Conservation (phyloP, 2,797 vertebrate genomes). For the Hydrolagus colliei region DNA sequence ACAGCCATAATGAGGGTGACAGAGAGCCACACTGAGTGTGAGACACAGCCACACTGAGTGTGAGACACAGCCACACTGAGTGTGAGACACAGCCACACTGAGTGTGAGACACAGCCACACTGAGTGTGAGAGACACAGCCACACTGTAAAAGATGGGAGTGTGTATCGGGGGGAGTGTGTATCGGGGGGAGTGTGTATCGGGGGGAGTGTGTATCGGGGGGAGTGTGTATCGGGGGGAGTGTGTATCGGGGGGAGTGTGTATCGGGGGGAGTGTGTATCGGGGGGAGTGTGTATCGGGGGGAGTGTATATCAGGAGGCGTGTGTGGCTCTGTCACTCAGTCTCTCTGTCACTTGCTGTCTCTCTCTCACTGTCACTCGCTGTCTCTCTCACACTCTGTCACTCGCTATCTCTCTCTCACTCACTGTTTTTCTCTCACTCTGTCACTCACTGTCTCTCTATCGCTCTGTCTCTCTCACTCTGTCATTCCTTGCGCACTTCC, state of each 20-base stretch:
- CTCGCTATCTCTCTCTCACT: too few species aligned
- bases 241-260: neutral
- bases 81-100: neutral
- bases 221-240: too few species aligned
- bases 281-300: neutral
- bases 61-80: neutral
- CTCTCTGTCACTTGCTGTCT: too few species aligned
- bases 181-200: neutral
- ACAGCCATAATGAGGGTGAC: too few species aligned
- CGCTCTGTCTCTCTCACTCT: neutral
- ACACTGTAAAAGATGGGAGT: neutral
- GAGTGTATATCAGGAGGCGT: neutral
- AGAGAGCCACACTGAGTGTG: too few species aligned
- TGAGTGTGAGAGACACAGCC: neutral
- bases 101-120: neutral
- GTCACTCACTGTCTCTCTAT: neutral
- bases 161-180: neutral
- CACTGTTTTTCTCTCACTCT: neutral
- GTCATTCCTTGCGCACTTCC: neutral
- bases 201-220: neutral
- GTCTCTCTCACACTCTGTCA: too few species aligned
- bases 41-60: too few species aligned
- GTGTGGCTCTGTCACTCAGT: neutral
- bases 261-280: neutral
- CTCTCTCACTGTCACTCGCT: too few species aligned